Conservation (phyloP, 1,140 invertebrate genomes). For the Drosophila hydei region DNA sequence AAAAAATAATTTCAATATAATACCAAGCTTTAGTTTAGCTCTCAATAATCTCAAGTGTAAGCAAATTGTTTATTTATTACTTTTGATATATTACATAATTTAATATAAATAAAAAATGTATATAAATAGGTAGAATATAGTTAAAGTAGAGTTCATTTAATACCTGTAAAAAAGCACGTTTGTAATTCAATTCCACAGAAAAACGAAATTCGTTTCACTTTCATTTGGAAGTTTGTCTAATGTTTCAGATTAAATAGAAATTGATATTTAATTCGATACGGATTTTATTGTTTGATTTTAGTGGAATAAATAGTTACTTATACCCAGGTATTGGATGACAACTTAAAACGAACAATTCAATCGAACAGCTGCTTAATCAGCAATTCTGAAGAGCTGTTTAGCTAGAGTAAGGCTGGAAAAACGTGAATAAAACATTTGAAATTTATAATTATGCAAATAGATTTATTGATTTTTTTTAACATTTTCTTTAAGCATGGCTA, state of each 20-base stretch:
- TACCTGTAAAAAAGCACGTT: too few relatives aligned
- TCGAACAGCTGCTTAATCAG: neutral
- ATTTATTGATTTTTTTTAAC: slow-evolving; percentile 58
- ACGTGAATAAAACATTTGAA: slow-evolving; percentile 18
- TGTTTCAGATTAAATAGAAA: neutral
- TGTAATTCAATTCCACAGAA: neutral
- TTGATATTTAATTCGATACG: too few relatives aligned
- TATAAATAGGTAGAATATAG: too few relatives aligned
- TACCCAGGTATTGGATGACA: neutral
- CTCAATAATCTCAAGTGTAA: too few relatives aligned
- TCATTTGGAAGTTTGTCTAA: neutral
- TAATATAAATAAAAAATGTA: too few relatives aligned
- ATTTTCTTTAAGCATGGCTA: slow-evolving; percentile 41
- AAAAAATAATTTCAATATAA: too few relatives aligned
- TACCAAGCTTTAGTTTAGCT: too few relatives aligned
- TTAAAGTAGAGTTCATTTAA: too few relatives aligned
- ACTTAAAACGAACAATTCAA: neutral
- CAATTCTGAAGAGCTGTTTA: neutral
- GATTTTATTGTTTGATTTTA: too few relatives aligned
- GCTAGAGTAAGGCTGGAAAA: neutral
- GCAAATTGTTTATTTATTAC: too few relatives aligned
- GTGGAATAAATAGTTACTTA: neutral
- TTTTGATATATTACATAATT: too few relatives aligned
- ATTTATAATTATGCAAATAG: slow-evolving; percentile 41
- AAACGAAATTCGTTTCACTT: neutral